phyloP scores from a whole-genome alignment of 1,140 invertebrate genomes.

The Hydropsyche tenuis region DNA sequence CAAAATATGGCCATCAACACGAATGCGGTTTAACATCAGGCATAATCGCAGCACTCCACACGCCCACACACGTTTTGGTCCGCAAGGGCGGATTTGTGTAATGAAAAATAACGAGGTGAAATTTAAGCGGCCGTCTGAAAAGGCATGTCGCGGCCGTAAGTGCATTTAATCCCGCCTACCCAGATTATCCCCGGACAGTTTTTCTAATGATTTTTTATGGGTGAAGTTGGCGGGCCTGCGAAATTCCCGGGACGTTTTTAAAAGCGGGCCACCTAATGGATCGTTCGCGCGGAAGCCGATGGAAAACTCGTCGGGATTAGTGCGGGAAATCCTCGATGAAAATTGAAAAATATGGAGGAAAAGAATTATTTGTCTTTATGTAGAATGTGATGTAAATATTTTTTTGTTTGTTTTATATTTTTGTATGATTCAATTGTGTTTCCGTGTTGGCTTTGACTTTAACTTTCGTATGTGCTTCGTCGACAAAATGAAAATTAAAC shows the following conservation, averaged over 20 bases:
- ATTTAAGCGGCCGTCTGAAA: not conserved
- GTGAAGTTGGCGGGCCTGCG: not conserved
- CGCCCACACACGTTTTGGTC: not conserved
- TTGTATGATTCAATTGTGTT: no score
- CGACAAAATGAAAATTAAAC: constrained; percentile 28
- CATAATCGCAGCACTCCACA: no score
- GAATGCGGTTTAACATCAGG: no score
- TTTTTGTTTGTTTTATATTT: no score
- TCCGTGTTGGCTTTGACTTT: no score
- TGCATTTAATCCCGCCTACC: constrained; percentile 1
- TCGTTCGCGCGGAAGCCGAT: not conserved
- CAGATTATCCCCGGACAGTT: constrained; percentile 8
- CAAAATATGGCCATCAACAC: no score
- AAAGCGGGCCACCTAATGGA: not conserved
- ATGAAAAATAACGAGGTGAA: constrained; percentile 10
- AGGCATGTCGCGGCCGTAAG: not conserved
- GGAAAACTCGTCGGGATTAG: no score
- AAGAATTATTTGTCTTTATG: no score
- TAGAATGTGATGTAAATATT: no score
- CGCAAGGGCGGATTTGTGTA: not conserved
- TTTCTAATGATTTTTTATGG: constrained; percentile 20
- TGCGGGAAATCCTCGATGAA: no score
- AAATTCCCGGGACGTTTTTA: not conserved
- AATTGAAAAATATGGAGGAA: no score
- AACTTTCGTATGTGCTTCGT: no score